These are phyloP conservation scores for Bombus terrestris DNA, from an alignment of 1,140 invertebrate genomes.

Conservation along the genomic window DNA sequence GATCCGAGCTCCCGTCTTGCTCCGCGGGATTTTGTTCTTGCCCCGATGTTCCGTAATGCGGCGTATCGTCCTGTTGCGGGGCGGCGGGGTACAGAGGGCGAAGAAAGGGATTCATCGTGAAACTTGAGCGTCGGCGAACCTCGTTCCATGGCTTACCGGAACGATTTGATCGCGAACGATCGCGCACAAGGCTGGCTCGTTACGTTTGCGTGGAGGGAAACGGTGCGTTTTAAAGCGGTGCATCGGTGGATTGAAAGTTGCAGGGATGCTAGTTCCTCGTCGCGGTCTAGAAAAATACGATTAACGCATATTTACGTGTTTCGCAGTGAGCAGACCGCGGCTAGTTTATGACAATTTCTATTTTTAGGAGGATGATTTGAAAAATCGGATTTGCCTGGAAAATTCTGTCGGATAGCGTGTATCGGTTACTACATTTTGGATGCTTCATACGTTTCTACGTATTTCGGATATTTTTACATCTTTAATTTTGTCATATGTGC, in stretches of 20 bases:
- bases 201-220: background rate
- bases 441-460: no score
- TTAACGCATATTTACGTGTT: background rate
- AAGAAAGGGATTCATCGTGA: background rate
- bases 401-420: no score
- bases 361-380: no score
- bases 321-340: no score
- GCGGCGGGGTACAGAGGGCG: background rate
- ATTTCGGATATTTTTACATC: no score
- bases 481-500: no score
- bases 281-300: background rate
- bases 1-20: slow-evolving; percentile 18
- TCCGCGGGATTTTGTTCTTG: slow-evolving; percentile 21
- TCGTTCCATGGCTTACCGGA: background rate
- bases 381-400: no score
- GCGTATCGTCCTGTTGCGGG: background rate
- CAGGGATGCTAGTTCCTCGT: background rate
- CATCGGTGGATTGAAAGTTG: no score
- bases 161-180: slow-evolving; percentile 18
- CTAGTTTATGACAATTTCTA: background rate
- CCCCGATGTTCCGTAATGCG: background rate
- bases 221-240: background rate
- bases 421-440: no score
- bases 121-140: background rate
- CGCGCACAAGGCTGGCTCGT: background rate